Percentiles rank a stretch among this genome's conserved stretches.
These are phyloP conservation scores for Amphiprion percula DNA, from an alignment of 2,113 vertebrate species.

Conservation along the genomic window DNA sequence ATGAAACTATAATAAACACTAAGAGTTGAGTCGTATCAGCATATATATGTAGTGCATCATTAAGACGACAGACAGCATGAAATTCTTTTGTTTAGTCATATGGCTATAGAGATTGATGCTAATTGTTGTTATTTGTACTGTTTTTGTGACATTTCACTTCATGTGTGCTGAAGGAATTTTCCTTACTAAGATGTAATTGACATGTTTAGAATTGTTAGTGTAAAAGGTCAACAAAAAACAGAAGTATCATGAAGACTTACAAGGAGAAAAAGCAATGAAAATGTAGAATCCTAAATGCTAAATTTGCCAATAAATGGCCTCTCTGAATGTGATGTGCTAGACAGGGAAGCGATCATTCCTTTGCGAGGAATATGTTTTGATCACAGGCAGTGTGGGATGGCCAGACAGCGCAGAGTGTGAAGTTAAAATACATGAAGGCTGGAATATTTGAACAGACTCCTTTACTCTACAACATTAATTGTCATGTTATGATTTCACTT, in stretches of 20 bases:
- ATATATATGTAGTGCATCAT: conserved; percentile 18
- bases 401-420: background rate
- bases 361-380: background rate
- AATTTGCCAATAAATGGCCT: background rate
- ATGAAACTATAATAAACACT: conserved; percentile 41
- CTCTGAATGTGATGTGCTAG: too few relatives aligned
- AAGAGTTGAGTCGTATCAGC: conserved; percentile 26
- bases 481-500: background rate
- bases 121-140: conserved; percentile 30
- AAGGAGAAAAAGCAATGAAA: background rate
- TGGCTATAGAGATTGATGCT: conserved; percentile 13
- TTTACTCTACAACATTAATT: background rate
- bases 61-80: conserved; percentile 33
- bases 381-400: background rate
- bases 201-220: background rate
- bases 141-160: conserved; percentile 25
- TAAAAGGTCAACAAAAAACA: conserved; percentile 1
- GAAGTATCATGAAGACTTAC: too few relatives aligned
- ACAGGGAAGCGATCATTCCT: too few relatives aligned
- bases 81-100: conserved; percentile 25
- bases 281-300: background rate
- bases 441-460: background rate
- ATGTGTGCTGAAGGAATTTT: background rate
- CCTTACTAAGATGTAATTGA: conserved; percentile 3
- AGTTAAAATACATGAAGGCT: background rate